Conservation (phyloP, 2,888 invertebrate species). For the Cheilosia vernalis region DNA sequence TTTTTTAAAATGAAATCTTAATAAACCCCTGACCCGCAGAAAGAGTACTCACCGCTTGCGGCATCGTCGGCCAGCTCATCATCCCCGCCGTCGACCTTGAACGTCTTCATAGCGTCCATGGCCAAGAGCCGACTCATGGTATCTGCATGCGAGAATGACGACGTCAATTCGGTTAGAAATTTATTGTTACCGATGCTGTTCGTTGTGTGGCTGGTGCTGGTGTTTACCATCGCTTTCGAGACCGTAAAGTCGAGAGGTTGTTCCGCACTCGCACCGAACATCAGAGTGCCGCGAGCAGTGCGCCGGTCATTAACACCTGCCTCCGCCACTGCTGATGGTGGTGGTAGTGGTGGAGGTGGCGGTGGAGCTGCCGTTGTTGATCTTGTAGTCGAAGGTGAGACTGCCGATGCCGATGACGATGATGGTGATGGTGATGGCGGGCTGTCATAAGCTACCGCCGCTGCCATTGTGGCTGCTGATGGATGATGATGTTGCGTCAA, state of each 20-base stretch:
- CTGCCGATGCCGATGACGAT: constrained; percentile 65
- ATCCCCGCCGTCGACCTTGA: constrained; percentile 65
- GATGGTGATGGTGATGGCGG: constrained; percentile 70
- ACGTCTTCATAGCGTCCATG: constrained; percentile 61
- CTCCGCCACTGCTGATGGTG: constrained; percentile 74
- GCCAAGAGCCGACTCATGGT: constrained; percentile 69
- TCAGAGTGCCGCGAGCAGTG: constrained; percentile 52
- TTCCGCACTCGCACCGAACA: constrained; percentile 78
- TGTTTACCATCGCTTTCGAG: constrained; percentile 55
- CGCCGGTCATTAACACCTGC: constrained; percentile 82
- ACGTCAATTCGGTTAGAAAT: constrained; percentile 73
- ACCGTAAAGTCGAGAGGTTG: constrained; percentile 76
- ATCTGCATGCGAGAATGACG: constrained; percentile 72
- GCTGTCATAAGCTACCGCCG: constrained; percentile 70
- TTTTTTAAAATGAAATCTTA: constrained; percentile 64
- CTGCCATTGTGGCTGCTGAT: constrained; percentile 68
- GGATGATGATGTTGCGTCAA: constrained; percentile 78
- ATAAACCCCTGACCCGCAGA: constrained; percentile 29
- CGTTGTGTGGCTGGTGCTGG: constrained; percentile 51
- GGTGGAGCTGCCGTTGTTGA: constrained; percentile 75
- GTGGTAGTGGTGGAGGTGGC: constrained; percentile 70
- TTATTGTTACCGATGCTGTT: constrained; percentile 56
- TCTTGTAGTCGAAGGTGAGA: constrained; percentile 69
- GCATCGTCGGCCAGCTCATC: constrained; percentile 44
- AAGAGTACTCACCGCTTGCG: constrained; percentile 55